phyloP scores from a whole-genome alignment of 2,113 vertebrate genomes.

The Blennius ocellaris region DNA sequence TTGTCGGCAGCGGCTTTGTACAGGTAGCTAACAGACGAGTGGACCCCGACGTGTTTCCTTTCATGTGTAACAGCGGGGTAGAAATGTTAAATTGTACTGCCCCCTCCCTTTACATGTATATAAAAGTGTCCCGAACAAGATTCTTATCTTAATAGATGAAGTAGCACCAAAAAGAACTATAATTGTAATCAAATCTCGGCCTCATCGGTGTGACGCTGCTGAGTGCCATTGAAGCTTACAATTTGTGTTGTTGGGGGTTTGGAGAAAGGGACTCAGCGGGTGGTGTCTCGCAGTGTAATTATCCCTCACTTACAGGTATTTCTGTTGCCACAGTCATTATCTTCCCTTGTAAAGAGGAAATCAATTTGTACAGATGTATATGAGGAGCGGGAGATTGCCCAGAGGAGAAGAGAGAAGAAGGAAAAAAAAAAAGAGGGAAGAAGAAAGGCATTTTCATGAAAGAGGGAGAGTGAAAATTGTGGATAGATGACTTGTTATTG shows the following conservation, averaged over 20 bases:
- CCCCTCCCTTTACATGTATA: conserved; percentile 71
- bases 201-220: conserved; percentile 67
- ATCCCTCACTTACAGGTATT: conserved; percentile 86
- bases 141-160: conserved; percentile 84
- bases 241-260: conserved; percentile 78
- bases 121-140: conserved; percentile 76
- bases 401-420: conserved; percentile 32
- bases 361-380: conserved; percentile 85
- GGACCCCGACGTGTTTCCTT: conserved; percentile 65
- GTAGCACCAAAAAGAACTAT: conserved; percentile 78
- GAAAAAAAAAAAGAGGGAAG: conserved; percentile 23
- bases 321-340: conserved; percentile 84
- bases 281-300: conserved; percentile 80
- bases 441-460: conserved; percentile 59
- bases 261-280: conserved; percentile 78
- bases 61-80: conserved; percentile 75
- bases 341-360: conserved; percentile 82
- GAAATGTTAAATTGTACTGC: conserved; percentile 75
- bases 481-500: conserved; percentile 64
- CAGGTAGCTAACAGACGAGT: conserved; percentile 65
- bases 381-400: conserved; percentile 72
- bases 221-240: conserved; percentile 79
- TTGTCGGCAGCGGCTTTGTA: conserved; percentile 61
- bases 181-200: conserved; percentile 85
- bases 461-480: conserved; percentile 63